Conservation (phyloP, 2,113 vertebrate species). For the human (Homo sapiens) region GRCh38 chr7:101475001-101475500, state of each 20-base stretch:
- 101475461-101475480: not conserved
- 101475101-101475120: no score
- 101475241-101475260: not conserved
- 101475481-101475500: not conserved
- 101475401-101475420: not conserved
- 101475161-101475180: no score
- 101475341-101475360: not conserved
- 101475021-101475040: no score
- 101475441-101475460: not conserved
- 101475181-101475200: no score
- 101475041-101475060: no score
- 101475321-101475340: not conserved
- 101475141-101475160: no score
- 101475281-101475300: not conserved
- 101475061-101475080: no score
- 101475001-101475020: no score
- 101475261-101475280: not conserved
- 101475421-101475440: not conserved
- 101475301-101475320: not conserved
- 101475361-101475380: not conserved
- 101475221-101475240: no score
- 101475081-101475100: no score
- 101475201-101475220: not conserved
- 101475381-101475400: not conserved
- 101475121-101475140: no score